phyloP scores from a whole-genome alignment of 2,113 vertebrate species.

The Sinosuthora webbiana region DNA sequence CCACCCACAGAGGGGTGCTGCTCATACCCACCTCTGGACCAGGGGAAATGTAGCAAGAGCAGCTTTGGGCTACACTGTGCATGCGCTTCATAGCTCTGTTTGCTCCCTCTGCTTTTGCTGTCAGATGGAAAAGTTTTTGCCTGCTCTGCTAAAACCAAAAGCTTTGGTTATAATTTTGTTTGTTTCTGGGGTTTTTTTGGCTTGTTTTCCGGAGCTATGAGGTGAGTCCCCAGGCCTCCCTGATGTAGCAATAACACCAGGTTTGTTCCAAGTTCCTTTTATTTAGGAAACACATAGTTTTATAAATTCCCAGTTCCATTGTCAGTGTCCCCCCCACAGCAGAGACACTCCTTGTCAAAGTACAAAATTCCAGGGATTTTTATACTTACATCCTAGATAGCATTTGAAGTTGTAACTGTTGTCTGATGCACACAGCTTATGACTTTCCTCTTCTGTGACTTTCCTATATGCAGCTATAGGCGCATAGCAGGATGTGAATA shows the following conservation, averaged over 20 bases:
- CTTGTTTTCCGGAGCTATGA: neutral
- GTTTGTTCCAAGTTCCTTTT: neutral
- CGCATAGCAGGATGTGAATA: neutral
- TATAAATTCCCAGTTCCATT: neutral
- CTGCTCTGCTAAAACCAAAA: neutral
- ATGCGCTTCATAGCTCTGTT: neutral
- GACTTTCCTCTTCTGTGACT: neutral
- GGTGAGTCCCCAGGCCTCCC: neutral
- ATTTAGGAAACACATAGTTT: neutral
- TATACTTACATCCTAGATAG: neutral
- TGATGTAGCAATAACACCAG: neutral
- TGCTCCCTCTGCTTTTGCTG: neutral
- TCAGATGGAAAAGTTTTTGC: neutral
- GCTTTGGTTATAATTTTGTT: neutral
- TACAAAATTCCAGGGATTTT: neutral
- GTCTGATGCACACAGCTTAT: neutral
- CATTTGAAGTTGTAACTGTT: fast-evolving
- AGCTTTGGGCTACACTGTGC: neutral
- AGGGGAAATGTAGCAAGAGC: fast-evolving
- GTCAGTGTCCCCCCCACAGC: neutral
- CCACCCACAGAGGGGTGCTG: fast-evolving
- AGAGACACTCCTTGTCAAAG: neutral
- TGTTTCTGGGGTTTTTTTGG: neutral
- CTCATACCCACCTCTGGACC: neutral
- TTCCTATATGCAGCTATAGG: neutral